Base-by-base conservation (phyloP, 2,113 vertebrate species). In the Galemys pyrenaicus region DNA sequence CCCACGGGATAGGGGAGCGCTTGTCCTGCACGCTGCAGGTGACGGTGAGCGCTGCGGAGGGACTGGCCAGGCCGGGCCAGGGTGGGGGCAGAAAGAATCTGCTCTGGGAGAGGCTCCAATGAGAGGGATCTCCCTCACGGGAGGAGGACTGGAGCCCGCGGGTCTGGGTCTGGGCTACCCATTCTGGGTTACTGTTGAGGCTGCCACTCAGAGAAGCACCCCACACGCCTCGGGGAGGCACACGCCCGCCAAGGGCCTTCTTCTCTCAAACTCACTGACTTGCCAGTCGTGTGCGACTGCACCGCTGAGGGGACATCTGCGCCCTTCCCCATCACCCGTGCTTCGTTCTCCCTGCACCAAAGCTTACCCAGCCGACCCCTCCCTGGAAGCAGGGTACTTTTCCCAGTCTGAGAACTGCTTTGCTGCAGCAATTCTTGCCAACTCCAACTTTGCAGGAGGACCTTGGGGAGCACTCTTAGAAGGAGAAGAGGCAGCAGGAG, bases 41-140 rank as follows among this genome's bases (percentile, higher is more conserved):
- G 93, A 91, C 87, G 88, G 15, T 78, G 84, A 85, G 74, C 83
- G 28, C 32, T 62, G 37, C 74, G 79, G 74, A 12, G n/a, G 93
- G 67, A 16, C 1, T 10, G 58, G 62, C 56, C 49, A 20, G 83
- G 64, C 82, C 49, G 54, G 93, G 91, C 30, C 68, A 62, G 79
- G 68, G 68, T 30, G 81, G 88, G 80, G 39, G 67, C 5, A 9
- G 81, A 39, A 46, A 7, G 85, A 39, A 46, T 26, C 56, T 32
- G 51, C 84, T 77, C 77, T 44, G n/a, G 78, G 46, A 58, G 73
- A 77, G 73, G 58, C 35, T 2, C 2, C 0, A 58, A 20, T 11
- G 12, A 49, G 46, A 49, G 0, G 8, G 10, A 26, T 7, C 64
- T 32, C 64, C 2, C 28, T n/a, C 5, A 15, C 1, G 3, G 9